A percentile compares a stretch with the other conserved stretches of the same genome.
Conservation (phyloP, 2,888 invertebrate species). For the Alviniconcha strummeri region DNA sequence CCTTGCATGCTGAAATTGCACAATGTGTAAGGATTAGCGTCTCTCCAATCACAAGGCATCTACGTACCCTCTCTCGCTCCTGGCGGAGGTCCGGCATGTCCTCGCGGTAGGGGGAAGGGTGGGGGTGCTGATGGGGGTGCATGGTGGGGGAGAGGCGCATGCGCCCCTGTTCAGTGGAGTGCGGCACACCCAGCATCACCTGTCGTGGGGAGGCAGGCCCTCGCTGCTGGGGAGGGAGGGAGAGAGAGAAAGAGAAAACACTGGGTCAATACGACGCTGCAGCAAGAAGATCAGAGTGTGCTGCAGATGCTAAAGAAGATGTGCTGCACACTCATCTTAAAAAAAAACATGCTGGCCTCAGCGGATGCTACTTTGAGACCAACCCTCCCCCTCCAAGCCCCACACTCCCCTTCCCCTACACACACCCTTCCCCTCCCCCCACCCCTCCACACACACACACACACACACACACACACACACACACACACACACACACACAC, state of each 20-base stretch:
- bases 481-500: too few relatives aligned
- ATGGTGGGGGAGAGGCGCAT: slow-evolving; percentile 31
- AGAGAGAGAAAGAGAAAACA: neutral
- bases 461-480: too few relatives aligned
- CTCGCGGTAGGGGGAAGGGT: slow-evolving; percentile 6
- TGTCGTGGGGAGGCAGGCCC: slow-evolving; percentile 47
- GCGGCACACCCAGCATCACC: slow-evolving; percentile 29
- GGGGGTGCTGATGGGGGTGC: slow-evolving; percentile 20
- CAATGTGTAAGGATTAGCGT: neutral
- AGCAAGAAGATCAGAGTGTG: too few relatives aligned
- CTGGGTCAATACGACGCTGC: too few relatives aligned
- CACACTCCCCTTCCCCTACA: neutral
- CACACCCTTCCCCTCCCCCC: too few relatives aligned
- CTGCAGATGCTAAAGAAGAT: too few relatives aligned
- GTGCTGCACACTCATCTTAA: neutral
- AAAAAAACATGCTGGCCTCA: neutral
- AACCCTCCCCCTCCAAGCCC: neutral
- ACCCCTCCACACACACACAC: too few relatives aligned
- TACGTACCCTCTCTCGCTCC: slow-evolving; percentile 32
- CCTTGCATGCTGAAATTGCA: neutral
- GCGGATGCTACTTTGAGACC: neutral
- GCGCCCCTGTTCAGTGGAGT: slow-evolving; percentile 18
- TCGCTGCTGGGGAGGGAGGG: slow-evolving; percentile 35
- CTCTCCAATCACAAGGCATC: neutral
- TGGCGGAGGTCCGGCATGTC: slow-evolving; percentile 29